Conservation (phyloP, 2,888 invertebrate genomes). For the Venusia cambrica region DNA sequence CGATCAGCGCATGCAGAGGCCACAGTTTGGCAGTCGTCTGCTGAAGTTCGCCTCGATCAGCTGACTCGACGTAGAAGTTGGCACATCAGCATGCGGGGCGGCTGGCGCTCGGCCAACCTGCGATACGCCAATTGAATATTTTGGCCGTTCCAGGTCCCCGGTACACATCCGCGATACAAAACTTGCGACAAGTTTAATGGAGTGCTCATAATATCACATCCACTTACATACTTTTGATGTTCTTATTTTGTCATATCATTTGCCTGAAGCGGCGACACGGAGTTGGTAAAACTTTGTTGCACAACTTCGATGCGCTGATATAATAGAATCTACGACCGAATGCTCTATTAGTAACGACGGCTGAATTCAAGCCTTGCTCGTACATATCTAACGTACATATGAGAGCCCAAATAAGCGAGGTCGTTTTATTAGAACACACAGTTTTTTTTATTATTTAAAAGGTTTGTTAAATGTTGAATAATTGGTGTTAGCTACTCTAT, state of each 20-base stretch:
- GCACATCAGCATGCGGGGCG: constrained; percentile 70
- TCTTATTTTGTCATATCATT: constrained; percentile 25
- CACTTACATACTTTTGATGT: constrained; percentile 31
- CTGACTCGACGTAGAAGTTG: constrained; percentile 63
- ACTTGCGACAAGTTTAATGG: constrained; percentile 61
- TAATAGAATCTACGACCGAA: no score
- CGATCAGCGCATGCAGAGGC: constrained; percentile 47
- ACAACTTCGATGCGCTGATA: constrained; percentile 10
- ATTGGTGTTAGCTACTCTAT: no score
- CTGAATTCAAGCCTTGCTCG: no score
- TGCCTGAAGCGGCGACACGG: constrained; percentile 19
- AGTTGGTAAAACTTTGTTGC: constrained; percentile 15
- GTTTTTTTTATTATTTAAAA: no score
- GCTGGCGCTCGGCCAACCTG: constrained; percentile 65
- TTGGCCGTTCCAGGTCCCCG: constrained; percentile 51
- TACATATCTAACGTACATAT: no score
- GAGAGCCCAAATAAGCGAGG: no score
- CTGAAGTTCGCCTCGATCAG: constrained; percentile 56
- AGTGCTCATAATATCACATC: constrained; percentile 47
- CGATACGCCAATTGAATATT: constrained; percentile 77
- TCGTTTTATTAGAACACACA: no score
- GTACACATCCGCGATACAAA: constrained; percentile 59
- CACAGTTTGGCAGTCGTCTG: constrained; percentile 59
- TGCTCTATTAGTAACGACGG: no score
- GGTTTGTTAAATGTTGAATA: no score